A percentile compares a stretch with the other conserved stretches of the same genome.
Evolutionary conservation across 2,113 vertebrate species (phyloP).

Genomic region (Pyxicephalus adspersus): DNA sequence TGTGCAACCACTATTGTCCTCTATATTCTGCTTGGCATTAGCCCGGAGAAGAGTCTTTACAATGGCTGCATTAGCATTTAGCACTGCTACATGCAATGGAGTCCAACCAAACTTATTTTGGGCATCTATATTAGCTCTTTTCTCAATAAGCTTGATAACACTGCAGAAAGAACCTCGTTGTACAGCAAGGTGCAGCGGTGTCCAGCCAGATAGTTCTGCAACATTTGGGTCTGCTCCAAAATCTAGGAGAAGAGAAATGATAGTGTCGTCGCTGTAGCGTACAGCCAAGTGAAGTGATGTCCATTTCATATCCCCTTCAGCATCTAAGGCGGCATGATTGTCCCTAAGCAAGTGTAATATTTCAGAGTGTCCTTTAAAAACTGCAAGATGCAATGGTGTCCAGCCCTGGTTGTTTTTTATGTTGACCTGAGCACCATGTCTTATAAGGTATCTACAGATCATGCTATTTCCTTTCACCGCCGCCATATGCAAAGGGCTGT

Average conservation of each 20-base stretch:
- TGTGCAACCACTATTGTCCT: constrained; percentile 71
- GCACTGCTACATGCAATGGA: constrained; percentile 78
- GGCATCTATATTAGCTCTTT: constrained; percentile 73
- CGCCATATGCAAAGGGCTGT: constrained; percentile 78
- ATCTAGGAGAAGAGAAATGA: constrained; percentile 71
- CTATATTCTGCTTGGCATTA: constrained; percentile 64
- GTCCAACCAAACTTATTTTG: constrained; percentile 73
- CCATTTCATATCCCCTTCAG: constrained; percentile 74
- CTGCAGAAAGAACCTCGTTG: constrained; percentile 70
- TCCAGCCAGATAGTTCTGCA: constrained; percentile 75
- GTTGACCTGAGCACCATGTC: constrained; percentile 68
- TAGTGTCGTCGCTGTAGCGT: constrained; percentile 65
- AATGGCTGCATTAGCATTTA: constrained; percentile 73
- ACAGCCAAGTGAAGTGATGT: constrained; percentile 81
- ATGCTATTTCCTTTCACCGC: constrained; percentile 75
- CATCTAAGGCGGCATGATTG: constrained; percentile 66
- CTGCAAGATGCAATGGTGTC: constrained; percentile 81
- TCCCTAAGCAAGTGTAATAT: constrained; percentile 73
- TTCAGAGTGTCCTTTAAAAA: constrained; percentile 76
- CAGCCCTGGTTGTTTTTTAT: constrained; percentile 76
- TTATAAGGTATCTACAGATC: constrained; percentile 82
- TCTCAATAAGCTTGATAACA: constrained; percentile 75
- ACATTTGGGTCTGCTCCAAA: constrained; percentile 73
- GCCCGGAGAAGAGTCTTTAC: constrained; percentile 78
- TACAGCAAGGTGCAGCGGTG: constrained; percentile 79